Conservation (phyloP, 2,888 invertebrate species). For the Cheilosia impressa region DNA sequence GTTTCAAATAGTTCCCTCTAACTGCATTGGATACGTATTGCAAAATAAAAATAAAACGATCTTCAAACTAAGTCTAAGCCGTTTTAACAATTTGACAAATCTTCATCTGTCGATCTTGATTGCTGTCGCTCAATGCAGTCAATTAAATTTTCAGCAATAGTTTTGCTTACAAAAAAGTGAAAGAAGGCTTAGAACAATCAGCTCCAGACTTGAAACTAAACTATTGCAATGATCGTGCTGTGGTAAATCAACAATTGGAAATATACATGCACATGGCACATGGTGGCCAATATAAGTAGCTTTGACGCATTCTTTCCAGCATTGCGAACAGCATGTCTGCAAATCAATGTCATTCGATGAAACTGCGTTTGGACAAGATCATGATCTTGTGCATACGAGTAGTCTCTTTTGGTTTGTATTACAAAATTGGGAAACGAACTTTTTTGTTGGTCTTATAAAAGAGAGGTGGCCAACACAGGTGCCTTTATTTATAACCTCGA, state of each 20-base stretch:
- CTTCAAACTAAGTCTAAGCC: neutral
- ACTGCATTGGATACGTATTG: too few relatives aligned
- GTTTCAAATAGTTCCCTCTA: too few relatives aligned
- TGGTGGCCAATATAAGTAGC: constrained; percentile 8
- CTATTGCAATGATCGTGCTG: constrained; percentile 20
- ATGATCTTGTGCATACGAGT: constrained; percentile 33
- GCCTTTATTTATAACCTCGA: too few relatives aligned
- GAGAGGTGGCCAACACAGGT: neutral
- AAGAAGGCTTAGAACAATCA: constrained; percentile 50
- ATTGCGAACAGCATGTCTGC: constrained; percentile 27
- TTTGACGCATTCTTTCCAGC: constrained; percentile 60
- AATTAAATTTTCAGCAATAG: constrained; percentile 43
- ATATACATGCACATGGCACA: neutral
- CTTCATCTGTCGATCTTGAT: constrained; percentile 58
- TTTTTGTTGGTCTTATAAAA: neutral
- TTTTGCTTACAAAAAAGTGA: constrained; percentile 45
- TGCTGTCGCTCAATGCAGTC: constrained; percentile 47
- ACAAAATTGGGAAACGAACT: constrained; percentile 20
- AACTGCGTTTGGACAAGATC: constrained; percentile 54
- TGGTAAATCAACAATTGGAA: constrained; percentile 21
- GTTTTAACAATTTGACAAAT: constrained; percentile 56
- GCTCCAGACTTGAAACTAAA: neutral
- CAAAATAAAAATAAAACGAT: neutral
- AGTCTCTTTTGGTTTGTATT: neutral
- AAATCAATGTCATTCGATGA: constrained; percentile 63